phyloP scores from a whole-genome alignment of 2,797 vertebrate species.

The Petrocephalus schoutedeni region DNA sequence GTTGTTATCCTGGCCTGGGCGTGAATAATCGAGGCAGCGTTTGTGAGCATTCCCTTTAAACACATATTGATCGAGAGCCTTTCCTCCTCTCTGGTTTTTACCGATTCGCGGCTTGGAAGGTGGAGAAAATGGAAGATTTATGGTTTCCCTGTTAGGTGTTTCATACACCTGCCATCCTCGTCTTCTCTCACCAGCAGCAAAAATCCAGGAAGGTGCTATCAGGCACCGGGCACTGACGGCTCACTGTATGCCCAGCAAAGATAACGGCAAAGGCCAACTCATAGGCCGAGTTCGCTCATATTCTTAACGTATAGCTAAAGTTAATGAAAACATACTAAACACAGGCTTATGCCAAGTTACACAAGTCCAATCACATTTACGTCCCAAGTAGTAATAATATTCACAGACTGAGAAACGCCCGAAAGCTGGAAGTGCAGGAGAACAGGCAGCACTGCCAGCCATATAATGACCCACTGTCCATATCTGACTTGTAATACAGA shows the following conservation, averaged over 20 bases:
- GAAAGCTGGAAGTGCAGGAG: neutral
- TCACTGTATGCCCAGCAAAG: neutral
- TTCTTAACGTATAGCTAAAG: neutral
- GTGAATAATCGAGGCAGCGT: neutral
- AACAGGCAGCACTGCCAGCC: neutral
- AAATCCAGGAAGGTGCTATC: neutral
- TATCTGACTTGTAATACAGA: neutral
- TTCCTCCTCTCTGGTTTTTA: slow-evolving; percentile 42
- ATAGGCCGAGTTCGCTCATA: neutral
- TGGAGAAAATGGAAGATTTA: neutral
- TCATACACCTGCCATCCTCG: neutral
- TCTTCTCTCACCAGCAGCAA: neutral
- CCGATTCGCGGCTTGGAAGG: neutral
- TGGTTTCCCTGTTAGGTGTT: neutral
- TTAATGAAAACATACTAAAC: neutral
- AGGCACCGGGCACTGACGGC: neutral
- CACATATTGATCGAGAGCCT: neutral
- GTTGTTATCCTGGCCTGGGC: neutral
- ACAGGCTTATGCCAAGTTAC: neutral
- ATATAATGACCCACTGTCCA: neutral
- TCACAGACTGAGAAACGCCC: neutral
- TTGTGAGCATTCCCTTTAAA: slow-evolving; percentile 34
- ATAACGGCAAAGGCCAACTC: neutral
- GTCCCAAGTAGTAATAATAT: neutral
- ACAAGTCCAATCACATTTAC: neutral